Conservation (phyloP, 1,140 invertebrate genomes). For the Atta cephalotes region DNA sequence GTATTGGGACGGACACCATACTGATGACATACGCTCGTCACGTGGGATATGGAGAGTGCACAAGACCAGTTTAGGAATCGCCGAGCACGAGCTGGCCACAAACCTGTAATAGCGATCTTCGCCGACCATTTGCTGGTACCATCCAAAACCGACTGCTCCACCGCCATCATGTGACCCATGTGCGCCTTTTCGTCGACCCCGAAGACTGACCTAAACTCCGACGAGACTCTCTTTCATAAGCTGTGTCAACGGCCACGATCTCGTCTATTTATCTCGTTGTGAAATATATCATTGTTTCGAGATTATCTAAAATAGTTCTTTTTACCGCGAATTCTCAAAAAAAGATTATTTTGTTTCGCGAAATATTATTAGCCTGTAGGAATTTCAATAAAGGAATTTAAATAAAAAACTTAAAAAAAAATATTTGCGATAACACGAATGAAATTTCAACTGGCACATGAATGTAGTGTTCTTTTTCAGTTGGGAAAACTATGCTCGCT, state of each 20-base stretch:
- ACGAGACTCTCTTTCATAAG: slow-evolving; percentile 82
- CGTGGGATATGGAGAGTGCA: slow-evolving; percentile 62
- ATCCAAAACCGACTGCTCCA: slow-evolving; percentile 99
- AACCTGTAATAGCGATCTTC: slow-evolving; percentile 99
- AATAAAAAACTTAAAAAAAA: neutral
- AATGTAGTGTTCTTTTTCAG: neutral
- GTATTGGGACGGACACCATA: slow-evolving; percentile 35
- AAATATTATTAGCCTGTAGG: neutral
- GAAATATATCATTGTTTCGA: neutral
- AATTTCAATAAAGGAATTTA: neutral
- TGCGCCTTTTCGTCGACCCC: slow-evolving; percentile 97
- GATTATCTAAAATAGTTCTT: neutral
- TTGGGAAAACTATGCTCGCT: neutral
- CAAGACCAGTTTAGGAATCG: slow-evolving; percentile 60
- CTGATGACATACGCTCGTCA: slow-evolving; percentile 60
- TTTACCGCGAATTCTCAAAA: neutral
- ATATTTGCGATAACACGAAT: neutral
- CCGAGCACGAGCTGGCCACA: slow-evolving; percentile 85
- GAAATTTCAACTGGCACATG: neutral
- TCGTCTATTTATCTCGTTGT: slow-evolving; percentile 64
- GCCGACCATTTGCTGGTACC: slow-evolving; percentile 99
- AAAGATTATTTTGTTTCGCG: neutral
- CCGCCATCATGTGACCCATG: slow-evolving; percentile 97
- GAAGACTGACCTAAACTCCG: slow-evolving; percentile 95
- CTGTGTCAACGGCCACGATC: slow-evolving; percentile 74